Evolutionary conservation across 1,140 invertebrate genomes (phyloP).

Genomic region (Leptinotarsa defecta): DNA sequence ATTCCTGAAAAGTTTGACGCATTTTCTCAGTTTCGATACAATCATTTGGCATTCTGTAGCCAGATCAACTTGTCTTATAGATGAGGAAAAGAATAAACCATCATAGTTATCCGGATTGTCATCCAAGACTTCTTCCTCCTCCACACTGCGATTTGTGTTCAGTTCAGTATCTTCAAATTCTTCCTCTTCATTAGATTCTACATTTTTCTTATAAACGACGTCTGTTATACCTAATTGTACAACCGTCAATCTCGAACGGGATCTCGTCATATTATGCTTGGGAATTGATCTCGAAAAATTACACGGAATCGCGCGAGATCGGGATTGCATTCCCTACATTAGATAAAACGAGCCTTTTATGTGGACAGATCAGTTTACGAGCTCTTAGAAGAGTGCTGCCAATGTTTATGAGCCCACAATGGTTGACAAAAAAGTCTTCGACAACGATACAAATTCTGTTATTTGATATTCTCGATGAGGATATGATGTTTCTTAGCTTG

Average conservation of each 20-base stretch:
- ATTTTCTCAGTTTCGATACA: too few relatives aligned
- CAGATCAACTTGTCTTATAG: constrained; percentile 29
- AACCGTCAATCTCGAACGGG: constrained; percentile 1
- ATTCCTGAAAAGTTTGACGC: too few relatives aligned
- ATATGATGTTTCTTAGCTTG: too few relatives aligned
- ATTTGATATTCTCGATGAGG: too few relatives aligned
- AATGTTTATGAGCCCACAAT: too few relatives aligned
- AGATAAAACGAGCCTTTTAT: too few relatives aligned
- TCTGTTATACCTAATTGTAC: constrained; percentile 29
- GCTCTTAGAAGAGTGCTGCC: too few relatives aligned
- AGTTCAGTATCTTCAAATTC: constrained; percentile 17
- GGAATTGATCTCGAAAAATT: constrained; percentile 9
- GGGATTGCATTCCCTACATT: too few relatives aligned
- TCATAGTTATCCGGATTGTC: too few relatives aligned
- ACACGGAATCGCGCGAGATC: background rate
- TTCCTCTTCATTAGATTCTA: constrained; percentile 25
- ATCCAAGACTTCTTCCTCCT: constrained; percentile 23
- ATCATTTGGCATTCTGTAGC: background rate
- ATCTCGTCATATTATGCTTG: constrained; percentile 11
- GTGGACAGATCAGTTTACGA: too few relatives aligned
- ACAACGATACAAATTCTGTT: too few relatives aligned
- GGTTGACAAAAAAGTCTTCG: too few relatives aligned
- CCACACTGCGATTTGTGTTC: constrained; percentile 10
- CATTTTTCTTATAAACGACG: constrained; percentile 29
- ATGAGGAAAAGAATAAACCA: constrained; percentile 3